Base-by-base conservation (phyloP, 1,140 invertebrate genomes). In the Calycopis cecrops region DNA sequence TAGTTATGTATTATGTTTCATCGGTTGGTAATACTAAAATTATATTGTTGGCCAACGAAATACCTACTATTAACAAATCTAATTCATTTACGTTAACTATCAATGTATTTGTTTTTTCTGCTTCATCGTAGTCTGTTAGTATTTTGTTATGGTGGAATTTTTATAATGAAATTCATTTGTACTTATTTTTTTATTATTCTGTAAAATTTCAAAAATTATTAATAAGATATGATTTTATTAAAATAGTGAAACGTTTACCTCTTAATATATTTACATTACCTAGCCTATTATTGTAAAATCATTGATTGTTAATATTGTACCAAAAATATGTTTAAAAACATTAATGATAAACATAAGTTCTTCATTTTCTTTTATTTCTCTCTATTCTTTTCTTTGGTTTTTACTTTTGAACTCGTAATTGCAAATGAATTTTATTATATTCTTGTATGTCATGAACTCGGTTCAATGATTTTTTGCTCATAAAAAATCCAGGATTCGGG, bases 401-500 rank as follows among this genome's bases (percentile, higher is more conserved):
- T 47, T 44, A 54, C 44, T 48, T n/a, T 17, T 28, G 6, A 28
- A 28, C 21, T 28, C 6, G 21, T 28, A 28, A 28, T 16, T 21
- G 17, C 37, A n/a, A 9, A 47, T 10, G 48, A 21, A 21, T 55
- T 48, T 55, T n/a, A 42, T 55, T 60, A 48, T 60, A 16, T 55
- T 35, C 49, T 42, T 38, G 44, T 52, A 12, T 12, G 50, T 35
- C 37, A 59, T 52, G 79, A 65, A 83, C 78, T 71, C 65, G 71
- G 62, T 80, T 85, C 57, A 67, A 64, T 79, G 78, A 66, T 75
- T 83, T 85, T 82, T 83, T 83, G 48, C 12, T 28, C 1, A 59
- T 67, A 81, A 85, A 85, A 85, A 81, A 67, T 77, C 71, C 62
- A 76, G 48, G 69, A 85, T 71, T 77, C 68, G 72, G 76, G 82